A percentile compares a stretch with the other conserved stretches of the same genome.
phyloP scores from a whole-genome alignment of 2,113 vertebrate genomes.

The Jaculus jaculus region DNA sequence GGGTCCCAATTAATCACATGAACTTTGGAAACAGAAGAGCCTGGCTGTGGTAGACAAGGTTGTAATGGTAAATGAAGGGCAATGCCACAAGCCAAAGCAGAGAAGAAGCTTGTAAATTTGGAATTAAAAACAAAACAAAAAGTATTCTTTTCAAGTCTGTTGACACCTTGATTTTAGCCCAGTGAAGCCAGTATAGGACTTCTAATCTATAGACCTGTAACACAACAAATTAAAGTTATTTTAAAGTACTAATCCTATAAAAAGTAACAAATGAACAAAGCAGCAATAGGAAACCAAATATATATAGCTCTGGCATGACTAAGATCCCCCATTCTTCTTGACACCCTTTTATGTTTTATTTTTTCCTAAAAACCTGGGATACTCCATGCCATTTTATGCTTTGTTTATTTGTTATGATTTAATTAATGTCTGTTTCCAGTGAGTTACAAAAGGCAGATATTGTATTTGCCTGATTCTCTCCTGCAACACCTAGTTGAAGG shows the following conservation, averaged over 20 bases:
- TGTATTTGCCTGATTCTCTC: neutral
- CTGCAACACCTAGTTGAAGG: neutral
- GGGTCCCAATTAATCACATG: neutral
- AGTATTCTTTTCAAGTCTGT: neutral
- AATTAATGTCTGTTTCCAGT: neutral
- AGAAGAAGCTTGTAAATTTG: neutral
- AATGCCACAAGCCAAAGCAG: neutral
- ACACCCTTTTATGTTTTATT: neutral
- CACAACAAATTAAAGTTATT: constrained; percentile 19
- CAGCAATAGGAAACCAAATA: constrained; percentile 26
- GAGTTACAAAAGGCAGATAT: constrained; percentile 22
- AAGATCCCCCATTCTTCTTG: neutral
- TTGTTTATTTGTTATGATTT: constrained; percentile 23
- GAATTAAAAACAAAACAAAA: no score
- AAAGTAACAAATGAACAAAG: neutral
- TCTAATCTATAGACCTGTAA: neutral
- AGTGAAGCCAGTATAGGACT: neutral
- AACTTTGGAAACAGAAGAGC: neutral
- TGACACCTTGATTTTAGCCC: neutral
- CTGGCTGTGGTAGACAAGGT: neutral
- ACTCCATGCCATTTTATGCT: neutral
- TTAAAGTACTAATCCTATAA: neutral
- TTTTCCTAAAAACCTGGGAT: neutral
- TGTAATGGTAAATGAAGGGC: neutral
- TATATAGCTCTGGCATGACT: neutral